Conservation (phyloP, 2,113 vertebrate species). For the Actenoides hombroni region DNA sequence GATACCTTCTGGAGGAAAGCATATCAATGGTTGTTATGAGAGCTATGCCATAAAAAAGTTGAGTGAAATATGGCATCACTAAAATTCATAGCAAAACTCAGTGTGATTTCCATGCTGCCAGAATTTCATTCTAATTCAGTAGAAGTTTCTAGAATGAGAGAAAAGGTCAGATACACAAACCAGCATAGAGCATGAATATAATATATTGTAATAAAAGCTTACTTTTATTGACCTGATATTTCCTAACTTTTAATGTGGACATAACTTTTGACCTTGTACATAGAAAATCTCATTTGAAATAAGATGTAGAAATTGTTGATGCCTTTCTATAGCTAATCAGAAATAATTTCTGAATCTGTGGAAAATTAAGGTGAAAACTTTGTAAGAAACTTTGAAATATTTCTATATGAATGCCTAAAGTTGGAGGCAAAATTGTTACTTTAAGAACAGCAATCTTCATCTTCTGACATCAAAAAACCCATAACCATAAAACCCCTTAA, state of each 20-base stretch:
- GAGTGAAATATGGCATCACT: constrained; percentile 39
- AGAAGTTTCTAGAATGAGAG: constrained; percentile 4
- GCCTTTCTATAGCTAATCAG: background rate
- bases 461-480: background rate
- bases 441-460: background rate
- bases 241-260: background rate
- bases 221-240: background rate
- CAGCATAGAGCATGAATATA: background rate
- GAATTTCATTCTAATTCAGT: constrained; percentile 29
- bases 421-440: background rate
- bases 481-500: background rate
- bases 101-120: background rate
- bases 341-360: background rate
- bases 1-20: background rate
- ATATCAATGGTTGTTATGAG: background rate
- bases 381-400: background rate
- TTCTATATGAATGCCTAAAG: background rate
- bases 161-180: constrained; percentile 42
- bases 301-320: background rate
- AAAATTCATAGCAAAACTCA: constrained; percentile 19
- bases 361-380: background rate
- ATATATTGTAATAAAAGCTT: background rate
- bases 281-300: background rate
- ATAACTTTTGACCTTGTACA: background rate
- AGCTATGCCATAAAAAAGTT: background rate